phyloP scores from a whole-genome alignment of 2,888 invertebrate genomes.

The Helleia helle region DNA sequence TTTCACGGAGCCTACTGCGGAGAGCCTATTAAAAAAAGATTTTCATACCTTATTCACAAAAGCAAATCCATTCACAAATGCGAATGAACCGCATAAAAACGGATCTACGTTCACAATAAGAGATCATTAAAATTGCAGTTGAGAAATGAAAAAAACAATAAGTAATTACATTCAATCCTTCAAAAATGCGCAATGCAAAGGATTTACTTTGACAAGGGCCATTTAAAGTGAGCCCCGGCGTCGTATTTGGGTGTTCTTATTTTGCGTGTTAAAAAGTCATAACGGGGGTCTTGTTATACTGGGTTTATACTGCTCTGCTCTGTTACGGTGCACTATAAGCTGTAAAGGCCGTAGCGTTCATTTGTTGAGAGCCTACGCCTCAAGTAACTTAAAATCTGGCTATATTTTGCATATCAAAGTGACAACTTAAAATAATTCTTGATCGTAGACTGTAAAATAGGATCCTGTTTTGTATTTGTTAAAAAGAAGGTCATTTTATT shows the following conservation, averaged over 20 bases:
- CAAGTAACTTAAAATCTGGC: conserved; percentile 14
- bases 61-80: not conserved
- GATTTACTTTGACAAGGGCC: not conserved
- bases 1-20: not conserved
- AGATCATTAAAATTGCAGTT: conserved; percentile 11
- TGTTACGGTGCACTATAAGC: conserved; percentile 17
- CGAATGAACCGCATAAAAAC: not conserved
- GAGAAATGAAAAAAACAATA: conserved; percentile 5
- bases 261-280: conserved; percentile 10
- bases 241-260: not conserved
- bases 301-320: conserved; percentile 16
- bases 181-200: conserved; percentile 10
- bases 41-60: not conserved
- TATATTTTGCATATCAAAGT: conserved; percentile 9
- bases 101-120: conserved; percentile 2
- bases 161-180: conserved; percentile 7
- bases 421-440: not conserved
- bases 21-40: no score
- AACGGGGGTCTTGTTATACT: conserved; percentile 13
- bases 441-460: not conserved
- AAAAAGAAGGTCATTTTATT: no score
- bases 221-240: not conserved
- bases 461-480: no score
- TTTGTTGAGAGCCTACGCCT: conserved; percentile 19
- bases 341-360: conserved; percentile 22